A percentile compares a stretch with the other conserved stretches of the same genome.
Evolutionary conservation across 37 sponge, comb jelly and placozoan species (phyloP).

Genomic region (Beroe ovata): DNA sequence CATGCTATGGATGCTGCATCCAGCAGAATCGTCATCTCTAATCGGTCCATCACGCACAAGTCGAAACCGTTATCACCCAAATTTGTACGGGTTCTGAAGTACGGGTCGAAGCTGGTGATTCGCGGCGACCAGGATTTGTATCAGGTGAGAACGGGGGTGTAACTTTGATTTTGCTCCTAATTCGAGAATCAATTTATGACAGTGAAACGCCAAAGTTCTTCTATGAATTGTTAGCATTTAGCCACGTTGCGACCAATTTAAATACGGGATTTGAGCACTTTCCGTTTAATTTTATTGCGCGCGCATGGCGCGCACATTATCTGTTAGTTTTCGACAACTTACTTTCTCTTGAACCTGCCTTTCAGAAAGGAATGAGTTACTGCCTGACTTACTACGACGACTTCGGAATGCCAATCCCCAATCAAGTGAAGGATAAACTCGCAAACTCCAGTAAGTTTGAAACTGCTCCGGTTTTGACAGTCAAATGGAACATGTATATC

Average conservation of each 20-base stretch:
- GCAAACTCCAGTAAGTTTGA: slow-evolving; percentile 31
- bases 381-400: slow-evolving; percentile 63
- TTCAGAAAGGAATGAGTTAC: slow-evolving; percentile 68
- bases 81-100: slow-evolving; percentile 28
- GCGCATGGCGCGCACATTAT: background rate
- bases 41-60: slow-evolving; percentile 59
- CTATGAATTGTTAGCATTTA: slow-evolving; percentile 37
- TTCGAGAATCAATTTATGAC: background rate
- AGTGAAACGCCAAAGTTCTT: background rate
- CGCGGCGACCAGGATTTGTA: slow-evolving; percentile 6
- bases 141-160: slow-evolving; percentile 18
- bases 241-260: background rate
- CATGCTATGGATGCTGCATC: background rate
- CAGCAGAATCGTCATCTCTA: background rate
- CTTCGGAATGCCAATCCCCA: slow-evolving; percentile 62
- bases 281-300: slow-evolving; percentile 27
- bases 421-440: slow-evolving; percentile 48
- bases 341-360: too few species aligned
- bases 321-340: too few species aligned
- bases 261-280: slow-evolving; percentile 24
- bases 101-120: slow-evolving; percentile 54
- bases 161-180: background rate
- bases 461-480: too few species aligned
- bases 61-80: slow-evolving; percentile 19
- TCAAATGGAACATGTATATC: too few species aligned